Conservation (phyloP, 23 tunicate species). For the Halocynthia roretzi region DNA sequence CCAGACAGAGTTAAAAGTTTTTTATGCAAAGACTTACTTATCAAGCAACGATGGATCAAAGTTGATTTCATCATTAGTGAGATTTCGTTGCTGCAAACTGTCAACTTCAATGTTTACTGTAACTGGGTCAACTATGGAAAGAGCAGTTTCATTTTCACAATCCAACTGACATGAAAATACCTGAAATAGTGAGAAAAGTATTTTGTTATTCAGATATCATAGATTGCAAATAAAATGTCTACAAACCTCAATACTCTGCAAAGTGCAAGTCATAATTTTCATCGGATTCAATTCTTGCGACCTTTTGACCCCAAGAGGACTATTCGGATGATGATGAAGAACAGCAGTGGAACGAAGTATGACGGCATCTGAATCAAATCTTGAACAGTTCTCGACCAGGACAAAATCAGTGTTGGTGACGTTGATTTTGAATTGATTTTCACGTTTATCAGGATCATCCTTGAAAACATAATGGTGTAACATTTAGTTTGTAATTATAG, state of each 20-base stretch:
- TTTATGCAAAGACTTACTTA: conserved; percentile 27
- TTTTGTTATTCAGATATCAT: not conserved
- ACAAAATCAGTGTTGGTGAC: conserved; percentile 95
- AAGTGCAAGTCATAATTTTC: conserved; percentile 51
- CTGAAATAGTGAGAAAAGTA: conserved; percentile 11
- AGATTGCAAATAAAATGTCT: not conserved
- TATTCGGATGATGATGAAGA: conserved; percentile 45
- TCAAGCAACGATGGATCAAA: conserved; percentile 26
- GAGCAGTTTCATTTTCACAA: conserved; percentile 72
- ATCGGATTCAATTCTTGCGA: not conserved
- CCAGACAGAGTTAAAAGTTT: not conserved
- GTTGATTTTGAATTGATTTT: conserved; percentile 42
- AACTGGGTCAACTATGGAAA: conserved; percentile 95
- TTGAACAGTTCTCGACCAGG: conserved; percentile 39
- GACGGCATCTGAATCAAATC: conserved; percentile 71
- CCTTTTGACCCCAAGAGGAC: not conserved
- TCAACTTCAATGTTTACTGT: conserved; percentile 69
- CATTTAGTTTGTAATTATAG: too few relatives aligned
- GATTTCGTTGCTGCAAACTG: conserved; percentile 48
- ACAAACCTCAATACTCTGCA: conserved; percentile 74
- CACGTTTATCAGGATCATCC: conserved; percentile 4
- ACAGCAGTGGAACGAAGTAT: conserved; percentile 90
- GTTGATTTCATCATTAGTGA: conserved; percentile 19
- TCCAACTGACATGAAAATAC: conserved; percentile 92
- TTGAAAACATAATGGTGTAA: not conserved